Percentiles rank a stretch among this genome's conserved stretches.
Conservation (phyloP, 2,113 vertebrate genomes). For the Psettodes erumei region DNA sequence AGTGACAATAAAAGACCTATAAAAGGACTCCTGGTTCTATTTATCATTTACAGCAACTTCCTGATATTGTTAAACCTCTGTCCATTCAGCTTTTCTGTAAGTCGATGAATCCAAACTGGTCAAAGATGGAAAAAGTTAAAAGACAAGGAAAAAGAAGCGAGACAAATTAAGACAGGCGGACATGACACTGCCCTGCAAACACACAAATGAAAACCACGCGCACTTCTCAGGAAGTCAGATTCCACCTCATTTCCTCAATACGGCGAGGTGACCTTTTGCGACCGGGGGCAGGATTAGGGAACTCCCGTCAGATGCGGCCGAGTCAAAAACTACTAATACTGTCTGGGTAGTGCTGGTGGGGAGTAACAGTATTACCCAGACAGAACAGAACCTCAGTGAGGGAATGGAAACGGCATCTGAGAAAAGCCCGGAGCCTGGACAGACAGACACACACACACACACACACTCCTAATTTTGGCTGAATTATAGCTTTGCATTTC, state of each 20-base stretch:
- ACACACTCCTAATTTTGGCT: slow-evolving; percentile 45
- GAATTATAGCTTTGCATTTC: slow-evolving; percentile 37
- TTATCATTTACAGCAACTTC: background rate
- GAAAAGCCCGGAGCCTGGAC: slow-evolving; percentile 31
- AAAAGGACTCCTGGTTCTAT: background rate
- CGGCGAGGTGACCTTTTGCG: slow-evolving; percentile 18
- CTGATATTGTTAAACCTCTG: too few species aligned
- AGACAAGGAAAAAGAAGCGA: background rate
- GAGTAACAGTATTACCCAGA: slow-evolving; percentile 54
- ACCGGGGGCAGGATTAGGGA: slow-evolving; percentile 9
- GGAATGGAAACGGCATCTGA: slow-evolving; percentile 38
- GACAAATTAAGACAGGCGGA: background rate
- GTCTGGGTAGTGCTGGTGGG: slow-evolving; percentile 35
- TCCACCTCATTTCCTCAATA: slow-evolving; percentile 37
- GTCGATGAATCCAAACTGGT: background rate
- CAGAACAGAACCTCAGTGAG: slow-evolving; percentile 28
- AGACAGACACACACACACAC: slow-evolving; percentile 49
- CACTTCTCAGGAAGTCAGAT: slow-evolving; percentile 12
- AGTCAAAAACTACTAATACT: slow-evolving; percentile 43
- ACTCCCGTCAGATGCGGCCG: slow-evolving; percentile 46
- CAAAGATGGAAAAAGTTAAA: background rate
- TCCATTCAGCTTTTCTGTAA: background rate
- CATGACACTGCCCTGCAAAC: background rate
- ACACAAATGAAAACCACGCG: slow-evolving; percentile 11
- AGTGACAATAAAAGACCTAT: too few species aligned